Conservation (phyloP, 2,113 vertebrate species). For the Saguinus imperator region DNA sequence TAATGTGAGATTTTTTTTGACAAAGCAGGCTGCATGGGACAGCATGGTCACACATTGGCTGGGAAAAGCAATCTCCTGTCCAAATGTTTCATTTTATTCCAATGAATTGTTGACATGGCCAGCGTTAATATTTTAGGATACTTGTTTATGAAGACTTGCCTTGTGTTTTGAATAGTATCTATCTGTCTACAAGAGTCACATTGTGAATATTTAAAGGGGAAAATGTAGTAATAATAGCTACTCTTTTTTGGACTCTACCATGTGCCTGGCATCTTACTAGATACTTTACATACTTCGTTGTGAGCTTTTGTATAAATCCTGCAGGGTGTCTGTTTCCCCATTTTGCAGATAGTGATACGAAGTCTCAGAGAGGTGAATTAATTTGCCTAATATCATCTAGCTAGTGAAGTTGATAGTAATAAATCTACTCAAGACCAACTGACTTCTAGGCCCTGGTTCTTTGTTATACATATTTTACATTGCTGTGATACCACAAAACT, state of each 20-base stretch:
- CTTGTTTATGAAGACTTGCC: background rate
- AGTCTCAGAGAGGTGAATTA: slow-evolving; percentile 1
- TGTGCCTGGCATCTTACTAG: background rate
- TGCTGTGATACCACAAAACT: background rate
- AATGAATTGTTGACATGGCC: background rate
- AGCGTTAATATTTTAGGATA: slow-evolving; percentile 21
- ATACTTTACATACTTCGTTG: background rate
- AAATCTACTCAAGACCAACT: background rate
- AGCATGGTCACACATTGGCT: background rate
- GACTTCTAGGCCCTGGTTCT: background rate
- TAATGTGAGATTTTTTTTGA: background rate
- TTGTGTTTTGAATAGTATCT: slow-evolving; percentile 25
- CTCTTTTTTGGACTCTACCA: background rate
- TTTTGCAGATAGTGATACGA: slow-evolving; percentile 9
- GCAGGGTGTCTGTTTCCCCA: background rate
- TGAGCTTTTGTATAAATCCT: background rate
- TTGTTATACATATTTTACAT: background rate
- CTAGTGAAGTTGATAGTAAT: background rate
- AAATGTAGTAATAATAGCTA: background rate
- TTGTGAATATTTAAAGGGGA: background rate
- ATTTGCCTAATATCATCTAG: background rate
- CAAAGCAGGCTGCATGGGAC: background rate
- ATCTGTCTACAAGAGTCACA: background rate
- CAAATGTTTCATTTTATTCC: slow-evolving; percentile 39
- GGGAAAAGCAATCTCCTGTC: background rate